Percentiles rank a stretch among this genome's conserved stretches.
These are phyloP conservation scores for Neodiprion lecontei DNA, from an alignment of 1,140 invertebrate species.

Conservation along the genomic window DNA sequence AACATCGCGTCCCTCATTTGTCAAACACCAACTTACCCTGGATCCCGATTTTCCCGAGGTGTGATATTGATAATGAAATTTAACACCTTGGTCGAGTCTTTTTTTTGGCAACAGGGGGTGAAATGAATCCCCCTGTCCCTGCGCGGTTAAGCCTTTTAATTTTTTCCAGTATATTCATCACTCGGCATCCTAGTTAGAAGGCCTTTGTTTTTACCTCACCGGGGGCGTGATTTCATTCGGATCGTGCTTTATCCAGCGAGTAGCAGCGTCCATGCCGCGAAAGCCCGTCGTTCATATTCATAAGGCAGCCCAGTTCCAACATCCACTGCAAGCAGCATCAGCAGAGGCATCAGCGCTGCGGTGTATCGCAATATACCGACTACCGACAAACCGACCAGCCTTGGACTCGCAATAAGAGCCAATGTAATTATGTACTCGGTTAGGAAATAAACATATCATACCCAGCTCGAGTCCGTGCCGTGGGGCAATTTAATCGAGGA, in stretches of 20 bases:
- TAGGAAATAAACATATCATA: slow-evolving; percentile 46
- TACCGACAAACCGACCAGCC: too few species aligned
- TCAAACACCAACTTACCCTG: too few species aligned
- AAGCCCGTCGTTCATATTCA: slow-evolving; percentile 7
- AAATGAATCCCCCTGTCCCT: too few species aligned
- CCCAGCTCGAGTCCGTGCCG: slow-evolving; percentile 4
- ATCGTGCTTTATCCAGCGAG: not conserved
- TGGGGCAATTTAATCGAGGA: not conserved
- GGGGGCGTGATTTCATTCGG: not conserved
- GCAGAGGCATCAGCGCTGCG: not conserved
- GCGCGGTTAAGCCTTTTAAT: too few species aligned
- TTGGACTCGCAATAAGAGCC: not conserved
- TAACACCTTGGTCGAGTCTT: too few species aligned
- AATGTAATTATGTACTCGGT: slow-evolving; percentile 30
- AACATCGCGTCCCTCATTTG: too few species aligned
- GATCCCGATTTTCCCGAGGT: too few species aligned
- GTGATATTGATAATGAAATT: too few species aligned
- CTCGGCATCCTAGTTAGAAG: too few species aligned
- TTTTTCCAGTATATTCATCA: too few species aligned
- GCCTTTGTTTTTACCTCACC: too few species aligned
- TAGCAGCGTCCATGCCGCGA: not conserved
- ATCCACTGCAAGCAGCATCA: not conserved
- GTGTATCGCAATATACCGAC: not conserved
- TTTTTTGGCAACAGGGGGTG: too few species aligned
- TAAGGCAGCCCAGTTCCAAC: not conserved